Percentiles rank a stretch among this genome's conserved stretches.
Conservation (phyloP, 2,113 vertebrate genomes). For the Istiophorus platypterus region DNA sequence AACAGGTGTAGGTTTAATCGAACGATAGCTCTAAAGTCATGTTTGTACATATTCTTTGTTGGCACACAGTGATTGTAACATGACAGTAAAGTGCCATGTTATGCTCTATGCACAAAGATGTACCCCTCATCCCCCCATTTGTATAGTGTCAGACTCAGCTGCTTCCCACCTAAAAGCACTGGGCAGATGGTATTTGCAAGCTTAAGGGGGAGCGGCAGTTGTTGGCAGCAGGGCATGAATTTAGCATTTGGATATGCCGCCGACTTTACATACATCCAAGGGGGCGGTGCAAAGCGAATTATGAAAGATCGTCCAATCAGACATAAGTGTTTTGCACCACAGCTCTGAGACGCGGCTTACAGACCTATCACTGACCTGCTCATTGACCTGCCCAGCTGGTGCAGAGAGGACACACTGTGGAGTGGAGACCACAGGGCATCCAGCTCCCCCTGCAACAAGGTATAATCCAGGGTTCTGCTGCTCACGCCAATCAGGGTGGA, state of each 20-base stretch:
- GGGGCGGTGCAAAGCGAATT: conserved; percentile 51
- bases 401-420: conserved; percentile 85
- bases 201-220: conserved; percentile 51
- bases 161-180: conserved; percentile 44
- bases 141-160: conserved; percentile 24
- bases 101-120: conserved; percentile 30
- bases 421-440: conserved; percentile 87
- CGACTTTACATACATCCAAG: conserved; percentile 44
- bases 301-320: conserved; percentile 39
- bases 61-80: conserved; percentile 59
- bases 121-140: neutral
- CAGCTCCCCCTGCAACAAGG: conserved; percentile 85
- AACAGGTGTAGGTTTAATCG: conserved; percentile 17
- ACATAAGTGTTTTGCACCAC: conserved; percentile 48
- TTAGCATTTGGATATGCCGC: conserved; percentile 55
- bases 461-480: conserved; percentile 85
- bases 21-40: conserved; percentile 4
- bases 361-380: conserved; percentile 85
- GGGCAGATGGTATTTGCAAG: conserved; percentile 65
- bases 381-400: conserved; percentile 88
- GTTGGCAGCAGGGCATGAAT: conserved; percentile 55
- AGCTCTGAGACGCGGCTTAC: conserved; percentile 55
- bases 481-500: conserved; percentile 64
- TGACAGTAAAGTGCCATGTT: conserved; percentile 44
- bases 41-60: conserved; percentile 49